Evolutionary conservation across 2,888 invertebrate species (phyloP).

Genomic region (Coecobrya sp.): DNA sequence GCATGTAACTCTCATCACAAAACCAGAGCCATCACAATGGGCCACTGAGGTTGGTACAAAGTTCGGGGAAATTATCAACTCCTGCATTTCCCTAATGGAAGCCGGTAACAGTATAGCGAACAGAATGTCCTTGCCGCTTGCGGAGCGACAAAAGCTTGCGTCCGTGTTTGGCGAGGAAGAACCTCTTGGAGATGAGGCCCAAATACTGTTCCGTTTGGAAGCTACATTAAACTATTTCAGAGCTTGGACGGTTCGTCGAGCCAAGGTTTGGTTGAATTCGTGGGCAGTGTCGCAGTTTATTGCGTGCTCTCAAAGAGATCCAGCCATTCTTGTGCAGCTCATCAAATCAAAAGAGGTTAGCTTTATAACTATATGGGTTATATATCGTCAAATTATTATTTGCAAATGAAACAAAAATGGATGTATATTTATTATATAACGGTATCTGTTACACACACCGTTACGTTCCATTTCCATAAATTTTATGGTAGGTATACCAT

Average conservation of each 20-base stretch:
- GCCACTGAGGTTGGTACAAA: slow-evolving; percentile 84
- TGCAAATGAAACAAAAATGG: neutral
- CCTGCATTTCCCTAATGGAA: slow-evolving; percentile 84
- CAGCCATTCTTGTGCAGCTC: slow-evolving; percentile 83
- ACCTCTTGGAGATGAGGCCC: slow-evolving; percentile 85
- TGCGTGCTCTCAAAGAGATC: slow-evolving; percentile 86
- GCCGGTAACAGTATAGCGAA: slow-evolving; percentile 67
- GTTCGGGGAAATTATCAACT: slow-evolving; percentile 84
- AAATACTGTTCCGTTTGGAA: slow-evolving; percentile 85
- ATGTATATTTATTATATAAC: neutral
- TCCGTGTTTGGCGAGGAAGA: slow-evolving; percentile 81
- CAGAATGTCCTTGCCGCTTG: slow-evolving; percentile 68
- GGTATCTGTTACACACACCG: neutral
- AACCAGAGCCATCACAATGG: slow-evolving; percentile 82
- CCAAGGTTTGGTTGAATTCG: slow-evolving; percentile 86
- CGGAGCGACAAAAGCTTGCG: slow-evolving; percentile 64
- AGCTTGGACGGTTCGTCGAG: slow-evolving; percentile 85
- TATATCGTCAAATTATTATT: neutral
- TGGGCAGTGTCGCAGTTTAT: slow-evolving; percentile 86
- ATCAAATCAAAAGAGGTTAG: slow-evolving; percentile 84
- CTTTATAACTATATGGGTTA: neutral
- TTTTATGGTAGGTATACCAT: neutral
- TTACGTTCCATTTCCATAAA: neutral
- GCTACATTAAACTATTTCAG: slow-evolving; percentile 85
- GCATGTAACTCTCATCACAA: slow-evolving; percentile 83